Conservation (phyloP, 2,888 invertebrate species). For the Hirtodrosophila trivittata region DNA sequence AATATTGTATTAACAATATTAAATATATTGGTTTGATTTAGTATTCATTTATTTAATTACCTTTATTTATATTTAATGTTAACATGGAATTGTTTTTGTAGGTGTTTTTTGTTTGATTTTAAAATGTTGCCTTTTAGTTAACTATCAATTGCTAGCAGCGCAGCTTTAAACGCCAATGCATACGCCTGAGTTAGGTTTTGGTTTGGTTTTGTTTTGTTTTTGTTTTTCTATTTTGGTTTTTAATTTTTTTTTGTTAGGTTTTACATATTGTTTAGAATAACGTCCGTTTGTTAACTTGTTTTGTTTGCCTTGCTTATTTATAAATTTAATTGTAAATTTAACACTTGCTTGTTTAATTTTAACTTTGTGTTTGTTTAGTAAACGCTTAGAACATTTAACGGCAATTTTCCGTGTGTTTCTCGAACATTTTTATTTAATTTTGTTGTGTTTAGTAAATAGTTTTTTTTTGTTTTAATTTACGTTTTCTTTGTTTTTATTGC, state of each 20-base stretch:
- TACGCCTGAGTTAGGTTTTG: slow-evolving; percentile 38
- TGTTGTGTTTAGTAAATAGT: slow-evolving; percentile 53
- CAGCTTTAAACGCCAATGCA: slow-evolving; percentile 60
- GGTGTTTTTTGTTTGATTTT: slow-evolving; percentile 74
- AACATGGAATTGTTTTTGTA: slow-evolving; percentile 83
- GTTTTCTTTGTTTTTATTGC: slow-evolving; percentile 63
- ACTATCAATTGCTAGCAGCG: slow-evolving; percentile 66
- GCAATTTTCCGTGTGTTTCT: slow-evolving; percentile 55
- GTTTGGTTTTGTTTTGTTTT: slow-evolving; percentile 39
- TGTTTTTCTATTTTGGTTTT: slow-evolving; percentile 9
- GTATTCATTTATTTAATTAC: slow-evolving; percentile 74
- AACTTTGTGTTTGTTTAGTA: slow-evolving; percentile 70
- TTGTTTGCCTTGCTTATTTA: slow-evolving; percentile 63
- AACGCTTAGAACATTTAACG: slow-evolving; percentile 73
- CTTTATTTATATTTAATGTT: slow-evolving; percentile 83
- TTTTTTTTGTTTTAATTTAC: slow-evolving; percentile 54
- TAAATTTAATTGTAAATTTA: slow-evolving; percentile 78
- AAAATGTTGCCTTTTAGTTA: slow-evolving; percentile 66
- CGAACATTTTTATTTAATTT: slow-evolving; percentile 60
- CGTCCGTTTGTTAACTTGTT: slow-evolving; percentile 26
- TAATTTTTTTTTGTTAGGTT: slow-evolving; percentile 39
- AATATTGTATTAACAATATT: too few species aligned
- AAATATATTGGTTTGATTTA: slow-evolving; percentile 44
- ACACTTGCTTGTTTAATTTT: slow-evolving; percentile 74
- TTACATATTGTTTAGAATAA: slow-evolving; percentile 59